These are phyloP conservation scores for Cylas formicarius DNA, from an alignment of 1,140 invertebrate genomes.

Conservation along the genomic window DNA sequence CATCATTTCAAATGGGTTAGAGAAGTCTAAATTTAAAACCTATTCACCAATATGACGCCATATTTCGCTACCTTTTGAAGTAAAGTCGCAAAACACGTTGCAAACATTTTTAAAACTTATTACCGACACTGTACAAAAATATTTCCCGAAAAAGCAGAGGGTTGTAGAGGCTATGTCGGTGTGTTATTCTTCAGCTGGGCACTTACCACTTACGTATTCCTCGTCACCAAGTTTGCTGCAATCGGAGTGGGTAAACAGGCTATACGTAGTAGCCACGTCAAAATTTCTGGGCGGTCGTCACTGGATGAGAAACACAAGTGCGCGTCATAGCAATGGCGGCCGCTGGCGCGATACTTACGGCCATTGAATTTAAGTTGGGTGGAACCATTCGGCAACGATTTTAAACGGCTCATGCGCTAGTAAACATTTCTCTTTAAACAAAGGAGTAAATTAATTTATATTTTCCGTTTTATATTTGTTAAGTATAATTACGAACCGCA, in stretches of 20 bases:
- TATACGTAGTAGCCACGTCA: slow-evolving; percentile 92
- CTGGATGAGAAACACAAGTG: slow-evolving; percentile 56
- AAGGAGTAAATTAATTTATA: too few species aligned
- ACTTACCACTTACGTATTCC: slow-evolving; percentile 91
- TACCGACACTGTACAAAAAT: slow-evolving; percentile 23
- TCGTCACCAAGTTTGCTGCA: slow-evolving; percentile 88
- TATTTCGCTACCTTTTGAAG: slow-evolving; percentile 47
- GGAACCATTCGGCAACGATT: too few species aligned
- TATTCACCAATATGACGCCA: slow-evolving; percentile 47
- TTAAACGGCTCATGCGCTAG: too few species aligned
- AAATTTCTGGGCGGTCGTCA: slow-evolving; percentile 85
- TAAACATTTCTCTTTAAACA: too few species aligned
- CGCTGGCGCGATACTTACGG: slow-evolving; percentile 24
- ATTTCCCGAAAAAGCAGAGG: slow-evolving; percentile 35
- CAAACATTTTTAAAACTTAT: slow-evolving; percentile 34
- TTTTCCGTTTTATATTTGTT: too few species aligned
- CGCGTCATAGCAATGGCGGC: slow-evolving; percentile 60
- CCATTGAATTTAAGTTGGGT: too few species aligned
- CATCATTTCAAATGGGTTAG: slow-evolving; percentile 1
- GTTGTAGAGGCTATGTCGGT: slow-evolving; percentile 53
- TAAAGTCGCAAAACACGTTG: slow-evolving; percentile 33
- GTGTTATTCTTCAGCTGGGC: slow-evolving; percentile 59
- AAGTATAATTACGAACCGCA: too few species aligned
- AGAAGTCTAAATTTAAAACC: slow-evolving; percentile 44
- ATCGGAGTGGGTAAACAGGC: slow-evolving; percentile 84